Percentiles rank a stretch among this genome's conserved stretches.
Evolutionary conservation across 2,797 vertebrate genomes (phyloP).

Genomic region (Enteromius paludinosus): DNA sequence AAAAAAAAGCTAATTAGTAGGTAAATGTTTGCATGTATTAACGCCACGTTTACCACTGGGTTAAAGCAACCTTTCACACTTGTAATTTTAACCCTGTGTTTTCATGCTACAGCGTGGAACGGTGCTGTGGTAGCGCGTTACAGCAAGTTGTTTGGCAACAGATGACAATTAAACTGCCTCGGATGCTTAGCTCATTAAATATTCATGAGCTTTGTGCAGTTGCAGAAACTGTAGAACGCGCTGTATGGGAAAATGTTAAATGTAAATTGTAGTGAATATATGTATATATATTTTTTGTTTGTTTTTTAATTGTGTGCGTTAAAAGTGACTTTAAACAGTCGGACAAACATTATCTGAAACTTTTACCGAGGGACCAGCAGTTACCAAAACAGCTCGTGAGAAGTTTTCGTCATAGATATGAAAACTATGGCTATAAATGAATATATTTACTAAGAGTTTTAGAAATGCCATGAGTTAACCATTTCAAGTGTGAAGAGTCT

Average conservation of each 20-base stretch:
- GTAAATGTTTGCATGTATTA: neutral
- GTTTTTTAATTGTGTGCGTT: neutral
- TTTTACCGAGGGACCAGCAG: neutral
- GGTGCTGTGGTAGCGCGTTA: neutral
- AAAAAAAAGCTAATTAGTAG: neutral
- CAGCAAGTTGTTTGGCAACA: constrained; percentile 10
- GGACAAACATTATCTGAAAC: neutral
- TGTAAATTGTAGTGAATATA: neutral
- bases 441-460: neutral
- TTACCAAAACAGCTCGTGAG: neutral
- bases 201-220: neutral
- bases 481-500: neutral
- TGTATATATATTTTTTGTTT: no score
- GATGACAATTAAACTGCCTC: neutral
- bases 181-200: neutral
- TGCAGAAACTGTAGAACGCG: neutral
- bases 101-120: neutral
- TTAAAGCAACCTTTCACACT: neutral
- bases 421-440: no score
- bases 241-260: neutral
- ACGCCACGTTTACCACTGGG: neutral
- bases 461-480: neutral
- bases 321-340: neutral
- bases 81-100: neutral
- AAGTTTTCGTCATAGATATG: no score